Percentiles rank a stretch among this genome's conserved stretches.
Evolutionary conservation across 2,888 invertebrate genomes (phyloP).

Genomic region (Slavum lentiscoides): DNA sequence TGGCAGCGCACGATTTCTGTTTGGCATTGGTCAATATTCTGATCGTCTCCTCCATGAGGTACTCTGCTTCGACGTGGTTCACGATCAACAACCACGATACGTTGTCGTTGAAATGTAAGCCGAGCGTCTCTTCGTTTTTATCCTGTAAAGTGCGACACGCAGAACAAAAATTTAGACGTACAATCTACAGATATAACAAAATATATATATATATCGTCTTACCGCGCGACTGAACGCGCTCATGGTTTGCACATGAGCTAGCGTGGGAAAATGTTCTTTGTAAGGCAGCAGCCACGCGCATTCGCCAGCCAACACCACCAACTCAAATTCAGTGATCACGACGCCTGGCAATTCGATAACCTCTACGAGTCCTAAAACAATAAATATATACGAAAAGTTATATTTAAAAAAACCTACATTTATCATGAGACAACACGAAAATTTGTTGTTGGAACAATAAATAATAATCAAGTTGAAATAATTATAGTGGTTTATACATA

Average conservation of each 20-base stretch:
- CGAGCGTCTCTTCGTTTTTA: slow-evolving; percentile 29
- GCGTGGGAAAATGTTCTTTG: slow-evolving; percentile 35
- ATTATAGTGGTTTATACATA: too few species aligned
- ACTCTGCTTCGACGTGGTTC: slow-evolving; percentile 29
- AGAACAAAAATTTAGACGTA: background rate
- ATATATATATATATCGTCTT: background rate
- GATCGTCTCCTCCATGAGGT: slow-evolving; percentile 16
- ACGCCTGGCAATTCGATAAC: slow-evolving; percentile 31
- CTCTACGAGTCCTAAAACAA: slow-evolving; percentile 34
- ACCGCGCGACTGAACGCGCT: slow-evolving; percentile 14
- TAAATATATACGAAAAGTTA: background rate
- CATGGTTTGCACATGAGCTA: slow-evolving; percentile 34
- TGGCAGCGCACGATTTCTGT: slow-evolving; percentile 22
- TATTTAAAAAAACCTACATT: background rate
- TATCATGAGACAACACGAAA: too few species aligned
- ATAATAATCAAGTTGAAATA: too few species aligned
- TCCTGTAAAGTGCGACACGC: slow-evolving; percentile 12
- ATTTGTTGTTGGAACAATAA: too few species aligned
- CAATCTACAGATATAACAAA: background rate
- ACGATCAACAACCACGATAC: slow-evolving; percentile 35
- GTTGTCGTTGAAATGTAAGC: slow-evolving; percentile 25
- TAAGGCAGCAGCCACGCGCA: slow-evolving; percentile 42
- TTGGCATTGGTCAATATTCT: slow-evolving; percentile 22
- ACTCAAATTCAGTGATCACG: slow-evolving; percentile 44
- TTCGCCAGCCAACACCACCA: slow-evolving; percentile 37